Evolutionary conservation across 2,113 vertebrate species (phyloP).

Genomic region (Callaeas wilsoni): DNA sequence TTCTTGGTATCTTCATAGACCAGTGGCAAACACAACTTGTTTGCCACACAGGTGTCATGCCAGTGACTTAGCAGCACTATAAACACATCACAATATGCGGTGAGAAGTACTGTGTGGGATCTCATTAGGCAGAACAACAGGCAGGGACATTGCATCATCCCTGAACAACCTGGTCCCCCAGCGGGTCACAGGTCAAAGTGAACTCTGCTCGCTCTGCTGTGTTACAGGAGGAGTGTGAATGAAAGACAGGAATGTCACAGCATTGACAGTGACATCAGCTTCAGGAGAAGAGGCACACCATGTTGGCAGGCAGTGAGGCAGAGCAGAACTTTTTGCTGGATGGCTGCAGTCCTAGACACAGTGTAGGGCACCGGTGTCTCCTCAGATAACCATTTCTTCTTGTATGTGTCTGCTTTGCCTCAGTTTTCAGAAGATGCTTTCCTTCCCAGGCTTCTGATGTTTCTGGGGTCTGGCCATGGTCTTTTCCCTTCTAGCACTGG

Average conservation of each 20-base stretch:
- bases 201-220: rapidly evolving
- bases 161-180: background rate
- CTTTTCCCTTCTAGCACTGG: background rate
- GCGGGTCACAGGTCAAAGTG: background rate
- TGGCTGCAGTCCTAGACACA: background rate
- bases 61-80: background rate
- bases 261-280: background rate
- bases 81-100: rapidly evolving
- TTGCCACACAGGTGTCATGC: background rate
- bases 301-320: background rate
- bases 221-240: background rate
- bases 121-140: background rate
- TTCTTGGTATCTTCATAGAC: background rate
- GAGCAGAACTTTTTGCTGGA: background rate
- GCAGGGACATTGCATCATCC: background rate
- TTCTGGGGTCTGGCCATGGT: background rate
- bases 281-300: background rate
- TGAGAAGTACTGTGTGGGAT: background rate
- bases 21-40: background rate
- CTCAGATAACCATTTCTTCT: background rate
- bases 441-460: background rate
- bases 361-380: background rate
- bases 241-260: rapidly evolving
- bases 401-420: background rate
- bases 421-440: background rate